Evolutionary conservation across 2,888 invertebrate genomes (phyloP).

Genomic region (Nasonia oneida): DNA sequence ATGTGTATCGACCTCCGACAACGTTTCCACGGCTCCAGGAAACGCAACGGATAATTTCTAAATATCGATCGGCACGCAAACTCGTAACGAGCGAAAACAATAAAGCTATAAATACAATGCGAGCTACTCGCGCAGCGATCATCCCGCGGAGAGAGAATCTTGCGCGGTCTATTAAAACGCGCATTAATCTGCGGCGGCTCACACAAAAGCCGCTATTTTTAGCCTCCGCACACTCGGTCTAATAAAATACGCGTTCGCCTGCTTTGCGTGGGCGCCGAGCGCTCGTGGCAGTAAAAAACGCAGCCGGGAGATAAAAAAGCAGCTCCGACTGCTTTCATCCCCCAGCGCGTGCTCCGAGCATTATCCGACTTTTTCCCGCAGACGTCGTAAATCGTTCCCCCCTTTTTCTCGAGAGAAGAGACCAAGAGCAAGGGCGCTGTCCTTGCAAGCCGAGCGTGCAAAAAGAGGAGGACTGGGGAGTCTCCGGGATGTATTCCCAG

Average conservation of each 20-base stretch:
- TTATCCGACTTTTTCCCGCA: slow-evolving; percentile 30
- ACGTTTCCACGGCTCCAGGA: neutral
- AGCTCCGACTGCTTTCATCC: slow-evolving; percentile 10
- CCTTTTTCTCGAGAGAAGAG: neutral
- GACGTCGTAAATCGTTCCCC: slow-evolving; percentile 52
- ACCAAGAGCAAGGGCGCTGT: slow-evolving; percentile 53
- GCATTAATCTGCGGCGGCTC: slow-evolving; percentile 4
- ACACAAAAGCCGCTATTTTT: slow-evolving; percentile 2
- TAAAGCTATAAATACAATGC: neutral
- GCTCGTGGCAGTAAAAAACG: neutral
- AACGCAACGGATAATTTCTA: neutral
- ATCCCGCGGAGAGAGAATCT: neutral
- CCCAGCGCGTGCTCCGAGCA: neutral
- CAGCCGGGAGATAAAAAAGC: neutral
- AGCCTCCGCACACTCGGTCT: neutral
- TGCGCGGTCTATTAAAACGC: neutral
- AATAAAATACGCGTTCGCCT: slow-evolving; percentile 5
- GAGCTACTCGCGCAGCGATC: neutral
- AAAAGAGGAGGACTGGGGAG: neutral
- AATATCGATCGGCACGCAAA: neutral
- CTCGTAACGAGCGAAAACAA: neutral
- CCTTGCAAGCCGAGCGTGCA: slow-evolving; percentile 13
- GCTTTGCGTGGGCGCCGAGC: slow-evolving; percentile 18
- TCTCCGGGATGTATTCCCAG: neutral
- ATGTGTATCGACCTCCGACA: neutral